Conservation (phyloP, 2,113 vertebrate genomes). For the Prionailurus viverrinus region DNA sequence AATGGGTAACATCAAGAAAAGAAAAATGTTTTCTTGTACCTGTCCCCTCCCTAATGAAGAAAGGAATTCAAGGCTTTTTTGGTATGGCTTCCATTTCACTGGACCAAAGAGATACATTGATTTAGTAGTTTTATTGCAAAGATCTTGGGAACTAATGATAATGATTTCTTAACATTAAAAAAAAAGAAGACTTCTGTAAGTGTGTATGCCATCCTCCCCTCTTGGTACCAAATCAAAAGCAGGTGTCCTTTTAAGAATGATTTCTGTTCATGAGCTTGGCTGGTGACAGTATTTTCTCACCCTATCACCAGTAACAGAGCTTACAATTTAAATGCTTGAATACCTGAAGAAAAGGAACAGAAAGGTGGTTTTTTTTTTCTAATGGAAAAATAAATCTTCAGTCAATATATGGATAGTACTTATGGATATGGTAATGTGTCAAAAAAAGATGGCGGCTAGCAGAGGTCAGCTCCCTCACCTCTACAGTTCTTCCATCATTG, state of each 20-base stretch:
- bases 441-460: background rate
- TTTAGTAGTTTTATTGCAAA: constrained; percentile 2
- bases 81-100: constrained; percentile 4
- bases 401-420: background rate
- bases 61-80: constrained; percentile 29
- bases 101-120: background rate
- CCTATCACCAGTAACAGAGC: background rate
- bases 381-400: constrained; percentile 40
- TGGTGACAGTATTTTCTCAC: background rate
- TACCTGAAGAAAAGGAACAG: background rate
- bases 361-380: background rate
- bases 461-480: background rate
- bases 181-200: background rate
- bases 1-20: constrained; percentile 9
- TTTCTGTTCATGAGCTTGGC: background rate
- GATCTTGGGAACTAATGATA: constrained; percentile 27
- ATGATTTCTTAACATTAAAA: constrained; percentile 33
- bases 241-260: background rate
- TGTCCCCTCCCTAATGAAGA: background rate
- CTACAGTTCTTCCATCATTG: background rate
- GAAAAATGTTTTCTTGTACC: background rate
- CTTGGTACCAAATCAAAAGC: constrained; percentile 26
- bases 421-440: background rate
- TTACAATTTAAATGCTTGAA: constrained; percentile 17
- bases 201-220: background rate